Evolutionary conservation across 2,888 invertebrate genomes (phyloP).

Genomic region (Noctua fimbriata): DNA sequence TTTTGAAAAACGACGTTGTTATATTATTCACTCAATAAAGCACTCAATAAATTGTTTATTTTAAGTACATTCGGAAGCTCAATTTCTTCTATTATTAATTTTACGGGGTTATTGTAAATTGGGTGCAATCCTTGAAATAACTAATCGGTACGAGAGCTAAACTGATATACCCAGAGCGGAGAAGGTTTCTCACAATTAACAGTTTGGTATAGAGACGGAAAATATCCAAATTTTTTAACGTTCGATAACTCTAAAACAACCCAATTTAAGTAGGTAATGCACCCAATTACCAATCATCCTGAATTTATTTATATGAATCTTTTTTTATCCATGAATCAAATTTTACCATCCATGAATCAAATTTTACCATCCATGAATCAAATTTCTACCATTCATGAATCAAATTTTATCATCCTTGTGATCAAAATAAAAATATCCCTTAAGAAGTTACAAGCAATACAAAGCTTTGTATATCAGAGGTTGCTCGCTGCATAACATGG

Average conservation of each 20-base stretch:
- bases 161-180: not conserved
- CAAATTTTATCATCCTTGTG: not conserved
- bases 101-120: not conserved
- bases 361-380: too few relatives aligned
- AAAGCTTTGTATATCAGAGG: not conserved
- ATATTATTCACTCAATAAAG: not conserved
- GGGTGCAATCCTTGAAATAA: not conserved
- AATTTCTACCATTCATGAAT: too few relatives aligned
- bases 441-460: not conserved
- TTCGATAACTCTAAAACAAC: not conserved
- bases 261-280: not conserved
- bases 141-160: not conserved
- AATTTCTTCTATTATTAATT: not conserved
- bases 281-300: not conserved
- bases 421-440: not conserved
- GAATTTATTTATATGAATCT: not conserved
- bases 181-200: not conserved
- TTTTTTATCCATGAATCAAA: not conserved
- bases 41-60: not conserved
- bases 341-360: too few relatives aligned
- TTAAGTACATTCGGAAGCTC: not conserved
- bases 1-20: not conserved
- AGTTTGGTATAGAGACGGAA: not conserved
- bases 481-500: not conserved
- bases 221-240: not conserved